These are phyloP conservation scores for Ostrea edulis DNA, from an alignment of 1,140 invertebrate genomes.

Conservation along the genomic window DNA sequence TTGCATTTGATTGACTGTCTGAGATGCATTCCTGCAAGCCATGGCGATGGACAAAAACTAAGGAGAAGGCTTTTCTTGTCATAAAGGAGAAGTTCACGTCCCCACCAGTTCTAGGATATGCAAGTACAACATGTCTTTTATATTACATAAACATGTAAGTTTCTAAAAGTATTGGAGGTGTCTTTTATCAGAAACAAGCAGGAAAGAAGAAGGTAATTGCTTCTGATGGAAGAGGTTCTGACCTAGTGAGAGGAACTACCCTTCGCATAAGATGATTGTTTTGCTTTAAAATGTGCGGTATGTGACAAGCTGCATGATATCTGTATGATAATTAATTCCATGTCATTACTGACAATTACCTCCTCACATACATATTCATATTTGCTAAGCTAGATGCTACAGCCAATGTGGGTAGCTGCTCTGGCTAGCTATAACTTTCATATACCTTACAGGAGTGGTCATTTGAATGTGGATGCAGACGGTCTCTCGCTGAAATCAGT, in stretches of 20 bases:
- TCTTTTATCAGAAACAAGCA: slow-evolving; percentile 76
- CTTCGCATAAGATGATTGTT: slow-evolving; percentile 28
- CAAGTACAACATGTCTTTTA: slow-evolving; percentile 73
- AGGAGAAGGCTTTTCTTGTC: slow-evolving; percentile 50
- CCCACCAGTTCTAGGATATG: slow-evolving; percentile 68
- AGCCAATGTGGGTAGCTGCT: slow-evolving; percentile 48
- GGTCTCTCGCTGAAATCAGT: slow-evolving; percentile 38
- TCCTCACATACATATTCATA: slow-evolving; percentile 39
- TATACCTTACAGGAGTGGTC: slow-evolving; percentile 38
- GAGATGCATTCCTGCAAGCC: no score
- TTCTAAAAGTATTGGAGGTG: slow-evolving; percentile 40
- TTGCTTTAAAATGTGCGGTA: slow-evolving; percentile 37
- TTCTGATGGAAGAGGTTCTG: slow-evolving; percentile 55
- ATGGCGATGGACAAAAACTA: slow-evolving; percentile 42
- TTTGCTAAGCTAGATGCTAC: slow-evolving; percentile 49
- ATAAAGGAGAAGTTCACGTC: slow-evolving; percentile 67
- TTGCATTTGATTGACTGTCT: no score
- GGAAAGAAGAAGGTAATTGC: slow-evolving; percentile 64
- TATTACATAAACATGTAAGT: slow-evolving; percentile 78
- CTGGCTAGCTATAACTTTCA: slow-evolving; percentile 49
- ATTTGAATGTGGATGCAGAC: slow-evolving; percentile 40
- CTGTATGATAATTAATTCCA: slow-evolving; percentile 40
- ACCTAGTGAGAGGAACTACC: slow-evolving; percentile 50
- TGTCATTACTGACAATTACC: slow-evolving; percentile 48
- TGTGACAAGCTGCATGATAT: slow-evolving; percentile 49